Percentiles rank a stretch among this genome's conserved stretches.
Evolutionary conservation across 35 echinoderm and acorn worm genomes (phyloP).

Genomic region (Heliocidaris erythrogramma): DNA sequence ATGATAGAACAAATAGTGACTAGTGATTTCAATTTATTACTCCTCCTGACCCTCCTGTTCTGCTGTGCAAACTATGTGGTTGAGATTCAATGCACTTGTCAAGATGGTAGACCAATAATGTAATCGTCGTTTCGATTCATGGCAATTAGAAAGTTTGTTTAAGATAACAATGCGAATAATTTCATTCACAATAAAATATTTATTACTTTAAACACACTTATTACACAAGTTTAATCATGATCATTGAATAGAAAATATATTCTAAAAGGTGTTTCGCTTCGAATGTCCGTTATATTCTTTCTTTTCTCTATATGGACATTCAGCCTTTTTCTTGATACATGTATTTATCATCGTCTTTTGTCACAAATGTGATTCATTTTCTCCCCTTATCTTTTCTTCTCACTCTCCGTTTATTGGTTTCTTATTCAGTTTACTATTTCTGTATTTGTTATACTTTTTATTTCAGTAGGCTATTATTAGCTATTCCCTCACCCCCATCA

Average conservation of each 20-base stretch:
- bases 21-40: background rate
- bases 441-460: too few species aligned
- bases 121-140: background rate
- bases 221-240: background rate
- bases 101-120: background rate
- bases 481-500: too few species aligned
- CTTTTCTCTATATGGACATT: background rate
- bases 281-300: background rate
- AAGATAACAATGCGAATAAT: background rate
- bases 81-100: background rate
- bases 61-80: background rate
- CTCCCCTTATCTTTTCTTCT: background rate
- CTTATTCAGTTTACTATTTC: too few species aligned
- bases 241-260: background rate
- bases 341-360: background rate
- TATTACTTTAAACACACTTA: background rate
- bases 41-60: background rate
- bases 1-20: background rate
- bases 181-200: background rate
- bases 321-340: background rate
- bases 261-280: background rate
- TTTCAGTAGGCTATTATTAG: too few species aligned
- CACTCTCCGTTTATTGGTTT: background rate
- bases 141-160: slow-evolving; percentile 18
- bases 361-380: background rate